phyloP scores from a whole-genome alignment of 2,888 invertebrate genomes.

The Ceraclea dissimilis region DNA sequence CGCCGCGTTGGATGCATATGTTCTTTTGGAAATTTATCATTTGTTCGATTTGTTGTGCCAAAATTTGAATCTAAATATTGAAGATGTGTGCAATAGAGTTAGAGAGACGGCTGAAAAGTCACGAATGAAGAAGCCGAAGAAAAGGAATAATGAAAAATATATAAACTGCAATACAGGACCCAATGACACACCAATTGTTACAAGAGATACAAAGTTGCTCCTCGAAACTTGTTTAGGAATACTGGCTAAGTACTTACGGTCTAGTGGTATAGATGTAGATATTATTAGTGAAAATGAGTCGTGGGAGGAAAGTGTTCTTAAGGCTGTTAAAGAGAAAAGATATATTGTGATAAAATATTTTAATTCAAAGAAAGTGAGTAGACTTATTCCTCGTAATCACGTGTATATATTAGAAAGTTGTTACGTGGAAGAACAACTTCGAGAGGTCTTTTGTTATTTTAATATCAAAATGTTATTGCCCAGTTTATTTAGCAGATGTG shows the following conservation, averaged over 20 bases:
- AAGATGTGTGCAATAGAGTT: conserved; percentile 54
- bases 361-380: conserved; percentile 34
- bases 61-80: conserved; percentile 51
- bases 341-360: conserved; percentile 47
- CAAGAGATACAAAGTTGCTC: conserved; percentile 7
- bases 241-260: conserved; percentile 31
- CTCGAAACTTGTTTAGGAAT: conserved; percentile 6
- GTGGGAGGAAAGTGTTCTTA: conserved; percentile 44
- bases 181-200: conserved; percentile 4
- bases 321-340: conserved; percentile 45
- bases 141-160: conserved; percentile 7
- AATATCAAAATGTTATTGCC: conserved; percentile 7
- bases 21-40: conserved; percentile 73
- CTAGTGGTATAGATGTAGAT: conserved; percentile 53
- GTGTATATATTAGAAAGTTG: conserved; percentile 11
- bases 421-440: conserved; percentile 12
- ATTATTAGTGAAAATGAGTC: conserved; percentile 52
- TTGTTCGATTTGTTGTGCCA: conserved; percentile 46
- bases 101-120: conserved; percentile 40
- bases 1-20: conserved; percentile 84
- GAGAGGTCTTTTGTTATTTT: conserved; percentile 16
- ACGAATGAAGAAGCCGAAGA: conserved; percentile 16
- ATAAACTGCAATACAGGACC: conserved; percentile 11
- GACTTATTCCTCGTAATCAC: conserved; percentile 9
- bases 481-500: conserved; percentile 16